A percentile compares a stretch with the other conserved stretches of the same genome.
These are phyloP conservation scores for Drosophila willistoni DNA, from an alignment of 1,140 invertebrate genomes.

Conservation along the genomic window DNA sequence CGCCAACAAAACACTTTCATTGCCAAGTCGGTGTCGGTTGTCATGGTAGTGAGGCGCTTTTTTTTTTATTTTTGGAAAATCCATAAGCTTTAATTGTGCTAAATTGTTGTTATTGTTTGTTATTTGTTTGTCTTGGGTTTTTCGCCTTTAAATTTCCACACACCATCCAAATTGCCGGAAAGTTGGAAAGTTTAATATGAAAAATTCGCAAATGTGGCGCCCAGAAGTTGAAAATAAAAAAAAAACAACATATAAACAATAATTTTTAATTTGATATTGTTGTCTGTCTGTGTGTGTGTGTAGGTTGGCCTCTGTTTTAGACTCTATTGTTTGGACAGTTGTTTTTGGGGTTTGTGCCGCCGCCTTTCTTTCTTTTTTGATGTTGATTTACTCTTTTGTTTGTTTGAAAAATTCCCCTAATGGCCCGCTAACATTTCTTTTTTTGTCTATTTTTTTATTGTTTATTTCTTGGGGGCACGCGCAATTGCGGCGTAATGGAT, in stretches of 20 bases:
- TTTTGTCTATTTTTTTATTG: background rate
- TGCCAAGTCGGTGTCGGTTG: constrained; percentile 55
- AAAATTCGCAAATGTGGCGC: constrained; percentile 32
- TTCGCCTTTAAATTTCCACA: constrained; percentile 50
- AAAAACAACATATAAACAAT: constrained; percentile 10
- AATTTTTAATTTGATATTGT: constrained; percentile 49
- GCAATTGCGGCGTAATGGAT: constrained; percentile 8
- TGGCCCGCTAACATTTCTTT: constrained; percentile 54
- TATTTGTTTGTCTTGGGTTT: constrained; percentile 21
- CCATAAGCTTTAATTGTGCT: constrained; percentile 65
- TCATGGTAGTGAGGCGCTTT: constrained; percentile 10
- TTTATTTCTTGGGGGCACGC: constrained; percentile 31
- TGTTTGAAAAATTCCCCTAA: constrained; percentile 55
- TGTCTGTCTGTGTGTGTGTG: constrained; percentile 20
- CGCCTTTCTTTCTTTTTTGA: background rate
- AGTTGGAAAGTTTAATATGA: constrained; percentile 34
- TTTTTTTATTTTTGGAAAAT: constrained; percentile 54
- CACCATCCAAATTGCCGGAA: constrained; percentile 20
- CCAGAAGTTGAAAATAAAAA: constrained; percentile 36
- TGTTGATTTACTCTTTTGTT: constrained; percentile 26
- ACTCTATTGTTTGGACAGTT: constrained; percentile 63
- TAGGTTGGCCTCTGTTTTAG: constrained; percentile 36
- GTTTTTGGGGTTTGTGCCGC: constrained; percentile 20
- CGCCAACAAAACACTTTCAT: constrained; percentile 59
- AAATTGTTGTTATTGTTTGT: constrained; percentile 57